These are phyloP conservation scores for Antennarius maculatus DNA, from an alignment of 2,797 vertebrate species.

Conservation along the genomic window DNA sequence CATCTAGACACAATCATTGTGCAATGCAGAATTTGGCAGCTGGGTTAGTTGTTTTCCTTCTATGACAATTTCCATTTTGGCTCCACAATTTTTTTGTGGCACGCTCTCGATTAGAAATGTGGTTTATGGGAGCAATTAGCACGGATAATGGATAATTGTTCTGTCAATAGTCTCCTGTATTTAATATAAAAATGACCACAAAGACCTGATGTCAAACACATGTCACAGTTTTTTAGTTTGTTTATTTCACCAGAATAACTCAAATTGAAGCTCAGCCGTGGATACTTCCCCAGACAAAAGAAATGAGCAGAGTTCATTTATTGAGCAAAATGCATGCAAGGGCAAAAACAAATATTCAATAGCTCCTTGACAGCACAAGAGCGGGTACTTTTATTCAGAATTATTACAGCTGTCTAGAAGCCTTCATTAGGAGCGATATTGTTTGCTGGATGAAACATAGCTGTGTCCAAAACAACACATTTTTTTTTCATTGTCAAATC, in stretches of 20 bases:
- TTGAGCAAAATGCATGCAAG: slow-evolving; percentile 22
- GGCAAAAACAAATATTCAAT: slow-evolving; percentile 23
- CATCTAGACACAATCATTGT: slow-evolving; percentile 19
- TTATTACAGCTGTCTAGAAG: slow-evolving; percentile 9
- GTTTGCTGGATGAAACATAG: slow-evolving; percentile 17
- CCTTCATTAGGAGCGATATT: slow-evolving; percentile 21
- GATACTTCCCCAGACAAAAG: slow-evolving; percentile 31
- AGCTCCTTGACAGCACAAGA: slow-evolving; percentile 10
- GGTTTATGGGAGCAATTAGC: slow-evolving; percentile 32
- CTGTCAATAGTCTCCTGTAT: slow-evolving; percentile 1
- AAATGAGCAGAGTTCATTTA: slow-evolving; percentile 31
- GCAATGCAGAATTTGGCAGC: slow-evolving; percentile 19
- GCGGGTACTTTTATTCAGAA: slow-evolving; percentile 16
- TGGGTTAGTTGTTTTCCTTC: neutral
- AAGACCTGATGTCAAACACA: slow-evolving; percentile 1
- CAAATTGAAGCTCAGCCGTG: slow-evolving; percentile 16
- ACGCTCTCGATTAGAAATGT: slow-evolving; percentile 50
- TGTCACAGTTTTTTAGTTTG: neutral
- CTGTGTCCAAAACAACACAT: neutral
- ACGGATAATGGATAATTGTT: neutral
- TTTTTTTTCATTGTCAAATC: neutral
- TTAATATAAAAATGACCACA: slow-evolving; percentile 15
- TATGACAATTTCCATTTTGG: slow-evolving; percentile 17
- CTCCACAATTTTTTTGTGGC: slow-evolving; percentile 20
- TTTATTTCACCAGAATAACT: slow-evolving; percentile 22